Percentiles rank a stretch among this genome's conserved stretches.
Conservation (phyloP, 2,888 invertebrate genomes). For the Cacoxenus indagator region DNA sequence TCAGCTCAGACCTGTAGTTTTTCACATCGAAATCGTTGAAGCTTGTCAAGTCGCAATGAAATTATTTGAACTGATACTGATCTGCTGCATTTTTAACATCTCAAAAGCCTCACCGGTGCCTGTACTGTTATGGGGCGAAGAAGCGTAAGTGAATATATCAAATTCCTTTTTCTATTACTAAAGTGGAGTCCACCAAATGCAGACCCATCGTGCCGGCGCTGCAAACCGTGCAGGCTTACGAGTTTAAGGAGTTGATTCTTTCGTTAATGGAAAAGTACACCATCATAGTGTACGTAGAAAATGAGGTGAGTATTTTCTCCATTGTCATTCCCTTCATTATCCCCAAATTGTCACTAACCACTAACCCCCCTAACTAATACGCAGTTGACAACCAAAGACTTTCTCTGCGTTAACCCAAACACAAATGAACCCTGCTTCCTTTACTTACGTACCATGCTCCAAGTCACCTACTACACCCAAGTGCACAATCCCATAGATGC, state of each 20-base stretch:
- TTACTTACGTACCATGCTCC: slow-evolving; percentile 25
- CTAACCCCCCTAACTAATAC: too few species aligned
- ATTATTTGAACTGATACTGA: neutral
- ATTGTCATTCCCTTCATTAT: too few species aligned
- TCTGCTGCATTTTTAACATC: neutral
- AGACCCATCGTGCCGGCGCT: neutral
- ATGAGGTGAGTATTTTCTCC: slow-evolving; percentile 27
- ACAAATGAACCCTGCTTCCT: slow-evolving; percentile 36
- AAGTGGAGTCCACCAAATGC: neutral
- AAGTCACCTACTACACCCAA: slow-evolving; percentile 38
- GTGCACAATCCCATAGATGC: slow-evolving; percentile 39
- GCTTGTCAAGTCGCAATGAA: neutral
- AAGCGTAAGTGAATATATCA: slow-evolving; percentile 39
- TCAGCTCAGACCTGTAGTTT: too few species aligned
- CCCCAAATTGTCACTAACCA: neutral
- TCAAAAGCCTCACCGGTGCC: slow-evolving; percentile 26
- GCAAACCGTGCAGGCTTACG: slow-evolving; percentile 13
- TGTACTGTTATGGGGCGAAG: slow-evolving; percentile 43
- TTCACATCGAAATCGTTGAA: too few species aligned
- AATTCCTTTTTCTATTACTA: too few species aligned
- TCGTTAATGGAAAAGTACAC: slow-evolving; percentile 33
- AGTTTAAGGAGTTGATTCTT: slow-evolving; percentile 31
- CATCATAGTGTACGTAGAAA: slow-evolving; percentile 36
- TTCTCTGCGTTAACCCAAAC: slow-evolving; percentile 32
- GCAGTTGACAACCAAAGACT: slow-evolving; percentile 42